Evolutionary conservation across 2,797 vertebrate species (phyloP).

Genomic region (Poeciliopsis infans): DNA sequence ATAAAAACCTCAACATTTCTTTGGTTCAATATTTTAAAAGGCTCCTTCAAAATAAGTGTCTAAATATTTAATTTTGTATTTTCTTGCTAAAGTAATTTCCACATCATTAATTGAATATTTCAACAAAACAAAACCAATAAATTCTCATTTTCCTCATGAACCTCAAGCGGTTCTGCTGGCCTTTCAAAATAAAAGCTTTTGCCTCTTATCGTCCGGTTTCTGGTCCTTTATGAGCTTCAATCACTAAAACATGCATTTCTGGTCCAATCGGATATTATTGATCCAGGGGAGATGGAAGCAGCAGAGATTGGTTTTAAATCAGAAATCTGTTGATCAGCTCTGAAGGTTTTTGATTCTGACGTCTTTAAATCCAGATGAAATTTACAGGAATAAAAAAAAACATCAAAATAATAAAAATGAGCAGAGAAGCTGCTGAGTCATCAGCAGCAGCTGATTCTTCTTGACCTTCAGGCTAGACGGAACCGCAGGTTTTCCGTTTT

Average conservation of each 20-base stretch:
- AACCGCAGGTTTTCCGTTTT: not conserved
- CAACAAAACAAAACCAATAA: not conserved
- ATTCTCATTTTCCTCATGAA: not conserved
- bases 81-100: not conserved
- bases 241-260: not conserved
- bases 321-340: too few relatives aligned
- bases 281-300: not conserved
- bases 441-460: not conserved
- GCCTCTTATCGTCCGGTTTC: not conserved
- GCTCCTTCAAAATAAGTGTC: not conserved
- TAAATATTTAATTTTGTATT: not conserved
- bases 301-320: not conserved
- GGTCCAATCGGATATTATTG: not conserved
- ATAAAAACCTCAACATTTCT: not conserved
- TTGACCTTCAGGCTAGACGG: constrained; percentile 7
- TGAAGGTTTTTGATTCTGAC: not conserved
- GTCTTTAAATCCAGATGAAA: not conserved
- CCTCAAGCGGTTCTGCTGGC: not conserved
- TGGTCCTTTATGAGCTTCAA: not conserved
- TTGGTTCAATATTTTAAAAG: not conserved
- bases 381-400: not conserved
- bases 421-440: not conserved
- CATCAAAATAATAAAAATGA: not conserved
- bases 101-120: not conserved
- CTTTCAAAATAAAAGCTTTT: not conserved